Conservation (phyloP, 2,888 invertebrate species). For the Phyllotreta striolata region DNA sequence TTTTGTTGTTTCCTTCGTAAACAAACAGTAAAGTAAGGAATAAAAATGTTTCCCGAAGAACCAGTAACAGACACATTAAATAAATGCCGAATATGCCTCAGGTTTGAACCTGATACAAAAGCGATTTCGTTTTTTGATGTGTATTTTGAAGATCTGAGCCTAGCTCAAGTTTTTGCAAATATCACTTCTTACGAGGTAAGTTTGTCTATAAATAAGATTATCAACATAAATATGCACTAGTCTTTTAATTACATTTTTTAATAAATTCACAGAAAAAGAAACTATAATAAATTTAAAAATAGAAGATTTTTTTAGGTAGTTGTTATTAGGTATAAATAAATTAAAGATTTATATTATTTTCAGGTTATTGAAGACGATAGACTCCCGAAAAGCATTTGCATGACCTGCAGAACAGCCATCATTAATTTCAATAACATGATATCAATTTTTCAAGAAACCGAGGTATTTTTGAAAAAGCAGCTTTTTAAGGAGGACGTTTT, state of each 20-base stretch:
- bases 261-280: too few species aligned
- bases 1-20: too few species aligned
- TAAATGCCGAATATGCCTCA: conserved; percentile 14
- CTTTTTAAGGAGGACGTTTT: conserved; percentile 16
- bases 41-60: too few species aligned
- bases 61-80: background rate
- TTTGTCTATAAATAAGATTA: background rate
- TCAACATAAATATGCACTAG: too few species aligned
- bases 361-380: conserved; percentile 31
- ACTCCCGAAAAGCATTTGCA: conserved; percentile 31
- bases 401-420: conserved; percentile 30
- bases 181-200: conserved; percentile 29
- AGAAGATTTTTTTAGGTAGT: background rate
- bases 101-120: background rate
- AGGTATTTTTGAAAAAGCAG: conserved; percentile 27
- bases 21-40: too few species aligned
- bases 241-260: too few species aligned
- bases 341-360: conserved; percentile 1
- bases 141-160: conserved; percentile 28
- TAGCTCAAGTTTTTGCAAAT: conserved; percentile 29
- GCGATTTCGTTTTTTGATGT: conserved; percentile 4
- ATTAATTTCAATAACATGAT: conserved; percentile 35
- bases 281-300: too few species aligned
- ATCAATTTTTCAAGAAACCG: conserved; percentile 35
- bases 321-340: too few species aligned